Base-by-base conservation (phyloP, 2,113 vertebrate genomes). In the Diglossa brunneiventris region DNA sequence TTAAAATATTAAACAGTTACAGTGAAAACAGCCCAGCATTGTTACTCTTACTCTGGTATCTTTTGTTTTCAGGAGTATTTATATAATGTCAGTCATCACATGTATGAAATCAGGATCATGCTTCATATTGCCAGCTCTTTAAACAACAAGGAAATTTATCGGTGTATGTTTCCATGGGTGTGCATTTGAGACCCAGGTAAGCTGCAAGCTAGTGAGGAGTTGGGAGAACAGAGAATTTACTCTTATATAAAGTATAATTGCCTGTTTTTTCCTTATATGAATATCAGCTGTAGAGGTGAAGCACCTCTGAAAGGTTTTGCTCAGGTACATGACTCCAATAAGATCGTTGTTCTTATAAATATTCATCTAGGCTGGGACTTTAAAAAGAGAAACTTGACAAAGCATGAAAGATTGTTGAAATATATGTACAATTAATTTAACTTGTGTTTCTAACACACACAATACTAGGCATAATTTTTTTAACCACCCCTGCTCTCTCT, bases 401-500 rank as follows among this genome's bases (percentile, higher is more conserved):
- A 93, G 53, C 35, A 82, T 1, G 0, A 37, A 87, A 87, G 23
- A 66, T 59, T 87, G 81, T 87, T 93, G 92, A 94, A 96, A 94
- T 83, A 94, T 72, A 87, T 31, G 27, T 93, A 73, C 42, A 58
- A 94, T 93, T 94, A 96, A 89, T 96, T 95, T 84, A 89, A 92
- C 86, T 84, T 92, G 66, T 96, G 61, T 97, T 96, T 91, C 35
- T 72, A 94, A 55, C 66, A 63, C 30, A 58, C 49, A 85, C 69
- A 87, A 91, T 96, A 77, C 19, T 13, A 91, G 33, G 18, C 17
- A 73, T 87, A 92, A 94, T 93, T 91, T 92, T 93, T 95, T 93
- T 83, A 83, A 76, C 50, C 74, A 89, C n/a, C 22, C 31, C 30
- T 94, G 30, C 74, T 76, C 56, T 59, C n/a, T n/a, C 92, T 89